Base-by-base conservation (phyloP, 2,113 vertebrate species). In the Psittacula cyanocephala region DNA sequence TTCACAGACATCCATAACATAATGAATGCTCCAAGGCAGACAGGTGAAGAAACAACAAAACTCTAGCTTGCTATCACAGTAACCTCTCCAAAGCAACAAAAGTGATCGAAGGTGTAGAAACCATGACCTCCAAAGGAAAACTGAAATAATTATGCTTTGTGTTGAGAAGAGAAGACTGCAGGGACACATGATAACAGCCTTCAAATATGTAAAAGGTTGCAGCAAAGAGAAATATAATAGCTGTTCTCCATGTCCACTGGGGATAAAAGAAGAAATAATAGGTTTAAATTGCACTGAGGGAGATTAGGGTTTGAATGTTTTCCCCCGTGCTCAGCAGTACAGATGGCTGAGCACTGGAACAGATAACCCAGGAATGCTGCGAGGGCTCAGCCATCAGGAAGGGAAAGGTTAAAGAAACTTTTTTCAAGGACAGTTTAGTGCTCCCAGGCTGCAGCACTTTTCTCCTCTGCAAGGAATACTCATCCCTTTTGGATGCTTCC, bases 231-330 rank as follows among this genome's bases (percentile, higher is more conserved):
- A 95, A 89, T 87, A 52, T 92, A 94, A 96, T 95, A 95, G 81
- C 89, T 79, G 57, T 76, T 91, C 86, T 89, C 57, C 39, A 20
- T 12, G 49, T 95, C 94, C 86, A 89, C 89, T 92, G 89, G 81
- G 95, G 84, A 95, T 97, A 95, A 92, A 89, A 69, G 89, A 91
- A 95, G 95, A 92, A 95, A 92, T 95, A 96, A 97, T 89, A 89
- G 91, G 89, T 93, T 95, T 95, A 93, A 95, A 95, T 95, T 95
- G 74, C 93, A 69, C 91, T 72, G 74, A 89, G 89, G 84, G 86
- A 96, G 93, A 94, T 95, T 89, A 93, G 63, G 80, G 77, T 72
- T 91, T 69, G 84, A 89, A 86, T 65, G 81, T 72, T 95, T 85
- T 92, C 89, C 81, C 81, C 60, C 89, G 49, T 76, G 81, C 74